Conservation (phyloP, 2,113 vertebrate species). For the Osmerus mordax region DNA sequence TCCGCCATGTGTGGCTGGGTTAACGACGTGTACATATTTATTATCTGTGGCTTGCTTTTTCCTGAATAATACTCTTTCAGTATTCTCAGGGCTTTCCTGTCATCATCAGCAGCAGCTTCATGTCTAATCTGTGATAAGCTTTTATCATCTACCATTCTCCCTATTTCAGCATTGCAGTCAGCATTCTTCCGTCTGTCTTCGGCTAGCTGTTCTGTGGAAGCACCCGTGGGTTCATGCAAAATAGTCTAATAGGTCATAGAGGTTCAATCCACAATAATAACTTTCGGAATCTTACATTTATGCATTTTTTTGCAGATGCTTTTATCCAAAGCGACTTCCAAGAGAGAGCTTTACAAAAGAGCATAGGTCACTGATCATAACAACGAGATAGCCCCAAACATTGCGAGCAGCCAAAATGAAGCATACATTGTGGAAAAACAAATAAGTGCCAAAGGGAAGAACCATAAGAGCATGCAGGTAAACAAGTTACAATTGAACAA, state of each 20-base stretch:
- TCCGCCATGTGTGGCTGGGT: slow-evolving; percentile 14
- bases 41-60: slow-evolving; percentile 22
- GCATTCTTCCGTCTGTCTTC: slow-evolving; percentile 20
- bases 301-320: no score
- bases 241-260: not conserved
- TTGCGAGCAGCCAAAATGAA: no score
- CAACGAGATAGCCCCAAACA: no score
- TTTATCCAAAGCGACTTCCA: no score
- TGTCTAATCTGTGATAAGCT: slow-evolving; percentile 17
- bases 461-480: no score
- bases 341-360: no score
- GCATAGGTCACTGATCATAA: no score
- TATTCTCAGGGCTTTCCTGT: slow-evolving; percentile 11
- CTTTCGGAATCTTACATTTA: no score
- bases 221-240: not conserved
- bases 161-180: slow-evolving; percentile 17
- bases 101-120: slow-evolving; percentile 22
- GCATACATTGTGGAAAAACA: no score
- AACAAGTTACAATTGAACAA: no score
- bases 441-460: no score
- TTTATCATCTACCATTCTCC: slow-evolving; percentile 19
- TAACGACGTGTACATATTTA: slow-evolving; percentile 16
- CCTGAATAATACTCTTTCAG: slow-evolving; percentile 25
- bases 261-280: no score
- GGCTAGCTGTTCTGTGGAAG: not conserved